Conservation (phyloP, 1,140 invertebrate genomes). For the Ruditapes philippinarum region DNA sequence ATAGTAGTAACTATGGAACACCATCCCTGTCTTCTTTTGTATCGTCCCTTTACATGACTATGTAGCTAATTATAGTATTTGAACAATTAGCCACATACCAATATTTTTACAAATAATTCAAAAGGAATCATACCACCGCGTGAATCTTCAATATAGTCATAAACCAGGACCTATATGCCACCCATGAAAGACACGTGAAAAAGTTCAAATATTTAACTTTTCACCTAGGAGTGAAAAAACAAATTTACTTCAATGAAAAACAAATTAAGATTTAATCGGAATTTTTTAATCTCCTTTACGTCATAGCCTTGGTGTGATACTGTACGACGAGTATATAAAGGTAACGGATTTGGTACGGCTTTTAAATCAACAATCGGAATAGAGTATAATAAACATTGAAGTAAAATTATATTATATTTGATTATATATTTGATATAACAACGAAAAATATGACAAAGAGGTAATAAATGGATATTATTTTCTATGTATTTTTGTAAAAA, state of each 20-base stretch:
- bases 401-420: background rate
- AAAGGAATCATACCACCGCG: background rate
- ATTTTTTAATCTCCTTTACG: background rate
- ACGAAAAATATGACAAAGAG: background rate
- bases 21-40: background rate
- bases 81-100: background rate
- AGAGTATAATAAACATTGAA: background rate
- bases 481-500: background rate
- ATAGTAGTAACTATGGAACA: too few species aligned
- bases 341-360: background rate
- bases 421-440: background rate
- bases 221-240: background rate
- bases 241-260: background rate
- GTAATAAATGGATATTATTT: background rate
- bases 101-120: background rate
- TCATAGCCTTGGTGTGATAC: background rate
- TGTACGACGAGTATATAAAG: background rate
- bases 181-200: background rate
- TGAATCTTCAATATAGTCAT: background rate
- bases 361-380: background rate
- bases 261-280: background rate
- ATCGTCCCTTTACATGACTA: background rate
- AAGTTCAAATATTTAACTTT: constrained; percentile 21
- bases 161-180: background rate
- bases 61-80: background rate